Percentiles rank a stretch among this genome's conserved stretches.
These are phyloP conservation scores for Pithecia hirsuta DNA, from an alignment of 2,797 vertebrate genomes.

Conservation along the genomic window DNA sequence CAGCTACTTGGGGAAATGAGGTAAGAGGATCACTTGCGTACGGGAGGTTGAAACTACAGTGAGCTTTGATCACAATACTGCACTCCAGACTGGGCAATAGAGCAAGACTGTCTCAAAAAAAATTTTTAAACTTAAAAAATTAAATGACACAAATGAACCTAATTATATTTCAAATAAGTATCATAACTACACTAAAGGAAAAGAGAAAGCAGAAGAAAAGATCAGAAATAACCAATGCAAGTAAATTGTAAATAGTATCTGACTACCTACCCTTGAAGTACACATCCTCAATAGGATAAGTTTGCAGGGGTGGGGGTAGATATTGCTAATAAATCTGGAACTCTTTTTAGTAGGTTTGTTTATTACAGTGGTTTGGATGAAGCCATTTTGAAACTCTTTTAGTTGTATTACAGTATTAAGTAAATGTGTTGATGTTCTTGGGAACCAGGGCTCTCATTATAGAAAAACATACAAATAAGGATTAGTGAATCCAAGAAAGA, in stretches of 20 bases:
- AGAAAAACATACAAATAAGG: constrained; percentile 10
- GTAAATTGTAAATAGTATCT: constrained; percentile 38
- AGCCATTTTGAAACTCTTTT: constrained; percentile 43
- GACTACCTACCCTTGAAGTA: background rate
- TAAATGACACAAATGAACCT: constrained; percentile 50
- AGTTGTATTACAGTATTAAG: background rate
- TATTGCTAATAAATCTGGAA: constrained; percentile 41
- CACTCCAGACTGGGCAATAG: no score
- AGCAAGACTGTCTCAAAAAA: no score
- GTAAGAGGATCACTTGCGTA: no score
- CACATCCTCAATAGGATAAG: background rate
- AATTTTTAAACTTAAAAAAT: no score
- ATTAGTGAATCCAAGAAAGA: background rate
- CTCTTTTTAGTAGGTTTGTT: constrained; percentile 27
- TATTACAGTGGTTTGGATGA: background rate
- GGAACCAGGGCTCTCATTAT: background rate
- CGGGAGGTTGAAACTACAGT: no score
- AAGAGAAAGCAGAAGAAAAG: background rate
- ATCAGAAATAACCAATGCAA: constrained; percentile 35
- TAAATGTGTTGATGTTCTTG: constrained; percentile 23
- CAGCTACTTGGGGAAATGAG: no score
- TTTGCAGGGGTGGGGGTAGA: background rate
- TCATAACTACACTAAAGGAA: constrained; percentile 4
- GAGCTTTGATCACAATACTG: no score
- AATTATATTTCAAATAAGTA: constrained; percentile 55